phyloP scores from a whole-genome alignment of 2,113 vertebrate genomes.

The Megaceryle torquata region DNA sequence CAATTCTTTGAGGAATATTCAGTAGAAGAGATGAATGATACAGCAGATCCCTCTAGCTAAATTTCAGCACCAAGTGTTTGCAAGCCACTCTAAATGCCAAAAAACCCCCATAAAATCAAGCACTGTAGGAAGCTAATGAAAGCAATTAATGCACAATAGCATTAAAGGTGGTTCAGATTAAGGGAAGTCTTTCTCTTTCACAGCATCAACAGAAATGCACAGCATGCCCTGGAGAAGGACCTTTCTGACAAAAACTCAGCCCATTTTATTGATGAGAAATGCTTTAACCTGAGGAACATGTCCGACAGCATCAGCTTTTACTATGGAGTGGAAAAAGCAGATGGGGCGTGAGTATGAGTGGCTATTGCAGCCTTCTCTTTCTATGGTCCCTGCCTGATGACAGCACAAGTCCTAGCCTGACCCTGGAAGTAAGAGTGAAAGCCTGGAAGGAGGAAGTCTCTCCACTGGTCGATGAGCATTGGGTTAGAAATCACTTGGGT shows the following conservation, averaged over 20 bases:
- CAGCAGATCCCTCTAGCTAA: background rate
- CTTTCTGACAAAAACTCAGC: conserved; percentile 62
- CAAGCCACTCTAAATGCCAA: background rate
- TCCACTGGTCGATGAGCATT: too few species aligned
- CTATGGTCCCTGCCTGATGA: accelerated
- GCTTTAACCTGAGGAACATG: conserved; percentile 64
- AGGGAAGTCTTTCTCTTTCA: background rate
- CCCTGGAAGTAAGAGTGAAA: too few species aligned
- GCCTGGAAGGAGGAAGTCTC: too few species aligned
- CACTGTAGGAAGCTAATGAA: background rate
- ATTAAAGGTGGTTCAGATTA: background rate
- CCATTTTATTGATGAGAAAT: conserved; percentile 62
- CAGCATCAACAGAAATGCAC: conserved; percentile 61
- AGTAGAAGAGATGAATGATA: background rate
- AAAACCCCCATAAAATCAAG: background rate
- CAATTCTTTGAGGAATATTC: background rate
- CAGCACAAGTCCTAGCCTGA: background rate
- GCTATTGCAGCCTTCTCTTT: background rate
- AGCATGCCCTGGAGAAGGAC: conserved; percentile 62
- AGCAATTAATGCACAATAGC: background rate
- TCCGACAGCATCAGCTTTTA: conserved; percentile 53
- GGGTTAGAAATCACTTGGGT: too few species aligned
- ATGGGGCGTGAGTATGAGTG: conserved; percentile 16
- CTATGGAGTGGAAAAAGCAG: conserved; percentile 49
- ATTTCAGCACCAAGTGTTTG: background rate